Evolutionary conservation across 2,888 invertebrate species (phyloP), one percentile per base, ranked within the genome.

Genomic region (Philopedon plagiatum): DNA sequence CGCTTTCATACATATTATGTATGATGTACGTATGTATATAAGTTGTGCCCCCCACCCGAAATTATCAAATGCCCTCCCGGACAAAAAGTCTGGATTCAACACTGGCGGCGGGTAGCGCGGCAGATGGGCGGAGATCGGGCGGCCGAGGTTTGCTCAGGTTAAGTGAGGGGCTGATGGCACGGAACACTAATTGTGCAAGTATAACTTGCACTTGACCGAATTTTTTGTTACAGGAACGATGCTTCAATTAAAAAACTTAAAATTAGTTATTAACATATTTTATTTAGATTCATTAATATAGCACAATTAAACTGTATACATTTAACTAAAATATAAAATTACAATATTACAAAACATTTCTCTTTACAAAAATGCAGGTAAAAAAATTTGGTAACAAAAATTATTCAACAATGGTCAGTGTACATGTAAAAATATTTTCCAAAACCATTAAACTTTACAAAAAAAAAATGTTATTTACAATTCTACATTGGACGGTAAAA

Each of bases 381-480:
- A 46, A 68, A 8, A 29, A 60, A 61, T 61, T 69, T 56, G 68
- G 68, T 69, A 69, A 69, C 68, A 69, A 41, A 54, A 51, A 44
- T 61, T 61, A 23, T 44, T 61, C 46, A 69, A 61, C 32, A 58
- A 21, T 58, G 58, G 60, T 67, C 60, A 60, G 67, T 68, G 29
- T 44, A 61, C 21, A 44, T 29, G 8, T 61, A 51, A 54, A 54
- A 41, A 4, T 56, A 32, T 9, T 39, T 56, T 60, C 67, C 46
- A 67, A 67, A 56, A 61, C 29, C 46, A 23, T 32, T 29, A 23
- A 23, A 18, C 44, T 61, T 61, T 73, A 64, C 56, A 71, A 68
- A 73, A 74, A 75, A n/a, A 79, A 54, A 54, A 15, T 79, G 79
- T 80, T 81, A 79, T 81, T 80, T 79, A 81, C 73, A 76, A 75